Evolutionary conservation across 2,113 vertebrate genomes (phyloP), one percentile per base, ranked within the genome.

Genomic region (Cephalopterus ornatus): DNA sequence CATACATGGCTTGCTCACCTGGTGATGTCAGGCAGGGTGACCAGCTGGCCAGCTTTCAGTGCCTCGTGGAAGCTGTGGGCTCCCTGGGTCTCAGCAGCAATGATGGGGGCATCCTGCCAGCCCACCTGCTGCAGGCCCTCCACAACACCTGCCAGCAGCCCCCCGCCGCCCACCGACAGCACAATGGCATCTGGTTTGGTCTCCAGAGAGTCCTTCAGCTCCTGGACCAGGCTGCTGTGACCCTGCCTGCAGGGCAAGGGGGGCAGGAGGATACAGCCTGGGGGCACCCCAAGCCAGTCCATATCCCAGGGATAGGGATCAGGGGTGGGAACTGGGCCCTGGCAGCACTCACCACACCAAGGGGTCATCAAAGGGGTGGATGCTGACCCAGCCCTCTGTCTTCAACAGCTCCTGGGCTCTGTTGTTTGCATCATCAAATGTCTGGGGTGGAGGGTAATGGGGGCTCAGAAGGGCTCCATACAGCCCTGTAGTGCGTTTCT

Each of bases 361-460:
- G 4, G 99, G 99, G 84, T 99, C 98, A 50, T 99, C 99, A 5
- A 99, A 99, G 3, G 99, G 99, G 49, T 97, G 98, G 84, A 99
- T 87, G 21, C 96, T 98, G 71, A 98, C 97, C 97, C 98, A 99
- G 95, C 97, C 98, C 2, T 99, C 85, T 47, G 96, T 30, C 95
- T 94, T 32, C 58, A 93, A 98, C 52, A 99, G 88, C 87, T 97
- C 97, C 55, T 98, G 93, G 3, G 99, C 99, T n/a, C 97, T 98
- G n/a, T 91, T 81, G 52, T 98, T 98, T 89, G 99, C 98, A n/a
- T 99, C 99, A 42, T 99, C 98, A 94, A 99, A 98, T 50, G 98
- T 98, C 99, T 99, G 72, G 13, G 55, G 19, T 63, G 28, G 23
- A 8, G 22, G 4, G 5, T 1, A 13, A 13, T 0, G 7, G 44